Conservation (phyloP, 1,140 invertebrate genomes). For the Leucophenga varia region DNA sequence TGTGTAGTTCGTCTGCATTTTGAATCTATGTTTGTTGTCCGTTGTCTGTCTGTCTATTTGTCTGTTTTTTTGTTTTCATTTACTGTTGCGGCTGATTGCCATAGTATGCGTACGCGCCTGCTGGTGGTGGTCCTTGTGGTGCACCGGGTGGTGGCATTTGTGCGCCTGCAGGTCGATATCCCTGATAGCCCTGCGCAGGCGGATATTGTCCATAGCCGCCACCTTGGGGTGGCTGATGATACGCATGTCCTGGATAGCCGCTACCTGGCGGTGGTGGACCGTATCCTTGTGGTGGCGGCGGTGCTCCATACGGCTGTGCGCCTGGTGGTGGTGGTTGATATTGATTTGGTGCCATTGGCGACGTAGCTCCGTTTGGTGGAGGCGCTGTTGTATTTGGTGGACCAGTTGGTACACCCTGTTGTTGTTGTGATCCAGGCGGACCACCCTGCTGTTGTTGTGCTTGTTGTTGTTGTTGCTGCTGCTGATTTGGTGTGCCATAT, state of each 20-base stretch:
- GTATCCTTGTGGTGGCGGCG: slow-evolving; percentile 44
- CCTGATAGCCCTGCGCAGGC: slow-evolving; percentile 49
- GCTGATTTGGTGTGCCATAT: slow-evolving; percentile 20
- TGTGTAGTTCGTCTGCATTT: too few relatives aligned
- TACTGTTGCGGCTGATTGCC: slow-evolving; percentile 48
- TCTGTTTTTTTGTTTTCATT: too few relatives aligned
- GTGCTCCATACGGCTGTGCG: slow-evolving; percentile 45
- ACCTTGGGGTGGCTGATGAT: slow-evolving; percentile 48
- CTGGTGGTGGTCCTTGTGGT: slow-evolving; percentile 51
- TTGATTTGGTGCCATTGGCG: slow-evolving; percentile 47
- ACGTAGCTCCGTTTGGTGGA: slow-evolving; percentile 41
- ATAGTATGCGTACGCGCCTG: slow-evolving; percentile 52
- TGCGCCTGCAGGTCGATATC: slow-evolving; percentile 44
- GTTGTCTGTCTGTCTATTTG: too few relatives aligned
- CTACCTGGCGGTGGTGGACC: slow-evolving; percentile 48
- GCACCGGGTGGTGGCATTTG: slow-evolving; percentile 55
- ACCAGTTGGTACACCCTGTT: slow-evolving; percentile 24
- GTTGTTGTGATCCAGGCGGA: slow-evolving; percentile 13
- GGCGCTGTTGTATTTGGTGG: slow-evolving; percentile 34
- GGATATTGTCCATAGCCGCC: slow-evolving; percentile 51
- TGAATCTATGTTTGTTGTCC: too few relatives aligned
- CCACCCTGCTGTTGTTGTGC: slow-evolving; percentile 11
- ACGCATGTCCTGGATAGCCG: slow-evolving; percentile 49
- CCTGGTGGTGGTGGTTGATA: slow-evolving; percentile 51
- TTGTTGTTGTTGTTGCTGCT: slow-evolving; percentile 21